phyloP scores from a whole-genome alignment of 2,888 invertebrate species.

The Apodemia mormo region DNA sequence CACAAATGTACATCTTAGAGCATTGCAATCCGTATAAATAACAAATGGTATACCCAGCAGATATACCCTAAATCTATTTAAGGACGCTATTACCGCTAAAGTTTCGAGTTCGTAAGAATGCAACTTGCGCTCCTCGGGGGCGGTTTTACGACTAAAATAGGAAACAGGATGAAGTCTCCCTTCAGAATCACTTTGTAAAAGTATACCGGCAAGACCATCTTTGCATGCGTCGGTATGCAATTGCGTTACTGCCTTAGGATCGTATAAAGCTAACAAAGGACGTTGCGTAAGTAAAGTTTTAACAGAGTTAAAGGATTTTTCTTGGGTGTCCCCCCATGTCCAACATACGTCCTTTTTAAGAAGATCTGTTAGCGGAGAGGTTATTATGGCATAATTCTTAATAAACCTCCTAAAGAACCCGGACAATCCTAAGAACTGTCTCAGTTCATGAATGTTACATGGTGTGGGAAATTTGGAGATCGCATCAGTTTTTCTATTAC shows the following conservation, averaged over 20 bases:
- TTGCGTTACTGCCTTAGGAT: conserved; percentile 37
- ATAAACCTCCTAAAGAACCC: conserved; percentile 34
- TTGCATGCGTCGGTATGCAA: conserved; percentile 31
- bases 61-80: conserved; percentile 35
- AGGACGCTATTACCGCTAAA: conserved; percentile 22
- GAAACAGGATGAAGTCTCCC: neutral
- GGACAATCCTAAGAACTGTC: conserved; percentile 31
- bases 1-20: conserved; percentile 31
- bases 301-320: conserved; percentile 26
- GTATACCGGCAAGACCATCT: conserved; percentile 25
- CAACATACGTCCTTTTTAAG: conserved; percentile 29
- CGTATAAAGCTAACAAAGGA: conserved; percentile 43
- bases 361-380: conserved; percentile 28
- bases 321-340: conserved; percentile 32
- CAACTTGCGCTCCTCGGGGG: neutral
- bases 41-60: conserved; percentile 34
- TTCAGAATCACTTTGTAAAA: conserved; percentile 21
- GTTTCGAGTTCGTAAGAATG: conserved; percentile 7
- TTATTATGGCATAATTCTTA: conserved; percentile 27
- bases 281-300: conserved; percentile 30
- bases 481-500: conserved; percentile 36
- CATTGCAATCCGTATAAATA: conserved; percentile 36
- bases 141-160: conserved; percentile 13
- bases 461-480: conserved; percentile 38
- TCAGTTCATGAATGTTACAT: conserved; percentile 32